Conservation (phyloP, 2,113 vertebrate genomes). For the Bubalus kerabau region DNA sequence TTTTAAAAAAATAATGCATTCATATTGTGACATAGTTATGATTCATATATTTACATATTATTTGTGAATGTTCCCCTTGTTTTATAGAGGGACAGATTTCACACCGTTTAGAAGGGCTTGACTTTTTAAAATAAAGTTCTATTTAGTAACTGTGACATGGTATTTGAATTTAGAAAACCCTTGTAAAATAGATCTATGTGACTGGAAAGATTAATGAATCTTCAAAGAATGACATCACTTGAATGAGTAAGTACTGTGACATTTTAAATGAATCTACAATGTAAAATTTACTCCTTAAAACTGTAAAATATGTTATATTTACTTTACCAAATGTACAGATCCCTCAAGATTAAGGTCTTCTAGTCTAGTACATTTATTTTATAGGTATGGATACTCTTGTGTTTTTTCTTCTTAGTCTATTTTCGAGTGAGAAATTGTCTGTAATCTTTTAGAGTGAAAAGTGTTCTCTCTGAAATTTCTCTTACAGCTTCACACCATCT, state of each 20-base stretch:
- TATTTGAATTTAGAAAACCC: constrained; percentile 33
- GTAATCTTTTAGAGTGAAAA: neutral
- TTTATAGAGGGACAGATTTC: neutral
- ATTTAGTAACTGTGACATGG: neutral
- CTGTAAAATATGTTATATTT: constrained; percentile 23
- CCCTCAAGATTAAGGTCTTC: neutral
- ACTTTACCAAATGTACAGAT: neutral
- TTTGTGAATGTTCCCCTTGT: neutral
- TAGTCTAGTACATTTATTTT: neutral
- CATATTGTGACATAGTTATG: neutral
- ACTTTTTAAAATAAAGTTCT: neutral
- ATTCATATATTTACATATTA: neutral
- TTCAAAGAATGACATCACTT: constrained; percentile 33
- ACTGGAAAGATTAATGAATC: constrained; percentile 43
- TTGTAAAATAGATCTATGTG: neutral
- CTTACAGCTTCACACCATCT: neutral
- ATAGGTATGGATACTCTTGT: neutral
- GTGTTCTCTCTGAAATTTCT: neutral
- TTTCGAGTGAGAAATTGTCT: neutral
- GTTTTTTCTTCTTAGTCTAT: neutral
- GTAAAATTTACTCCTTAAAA: neutral
- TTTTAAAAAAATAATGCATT: neutral
- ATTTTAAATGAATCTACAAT: constrained; percentile 39
- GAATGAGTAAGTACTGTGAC: constrained; percentile 19
- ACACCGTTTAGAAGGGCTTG: neutral